These are phyloP conservation scores for Caenorhabditis remanei DNA, from an alignment of 1,140 invertebrate species.

Conservation along the genomic window DNA sequence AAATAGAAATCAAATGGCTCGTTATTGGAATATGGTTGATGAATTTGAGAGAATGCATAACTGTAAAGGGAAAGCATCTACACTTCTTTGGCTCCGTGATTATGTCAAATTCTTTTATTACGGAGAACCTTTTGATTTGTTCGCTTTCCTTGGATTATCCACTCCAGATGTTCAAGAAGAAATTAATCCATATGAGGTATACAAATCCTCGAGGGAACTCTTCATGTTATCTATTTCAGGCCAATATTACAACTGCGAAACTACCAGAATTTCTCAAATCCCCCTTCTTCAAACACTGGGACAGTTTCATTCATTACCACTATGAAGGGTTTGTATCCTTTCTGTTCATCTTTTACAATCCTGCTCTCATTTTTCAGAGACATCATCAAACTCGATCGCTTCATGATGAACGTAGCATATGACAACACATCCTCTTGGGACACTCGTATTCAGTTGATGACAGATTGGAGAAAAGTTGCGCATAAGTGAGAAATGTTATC, in stretches of 20 bases:
- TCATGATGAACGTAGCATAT: conserved; percentile 74
- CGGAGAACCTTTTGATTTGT: conserved; percentile 63
- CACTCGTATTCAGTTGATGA: conserved; percentile 74
- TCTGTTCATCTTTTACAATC: background rate
- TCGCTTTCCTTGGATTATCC: conserved; percentile 5
- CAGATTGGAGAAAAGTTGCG: conserved; percentile 72
- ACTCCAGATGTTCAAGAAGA: conserved; percentile 44
- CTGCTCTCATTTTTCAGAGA: conserved; percentile 23
- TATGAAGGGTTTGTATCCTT: conserved; percentile 22
- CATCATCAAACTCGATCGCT: conserved; percentile 64
- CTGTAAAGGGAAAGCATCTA: conserved; percentile 70
- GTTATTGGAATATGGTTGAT: conserved; percentile 71
- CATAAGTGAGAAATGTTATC: conserved; percentile 23
- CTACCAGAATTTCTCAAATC: conserved; percentile 48
- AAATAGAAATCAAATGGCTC: conserved; percentile 61
- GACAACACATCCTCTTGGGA: conserved; percentile 73
- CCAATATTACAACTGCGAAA: conserved; percentile 58
- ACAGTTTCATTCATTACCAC: conserved; percentile 50
- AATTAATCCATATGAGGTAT: conserved; percentile 55
- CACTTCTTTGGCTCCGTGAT: conserved; percentile 73
- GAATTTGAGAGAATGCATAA: conserved; percentile 72
- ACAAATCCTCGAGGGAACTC: no score
- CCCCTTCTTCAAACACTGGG: conserved; percentile 60
- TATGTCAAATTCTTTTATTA: conserved; percentile 70
- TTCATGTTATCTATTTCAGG: background rate